Percentiles rank a stretch among this genome's conserved stretches.
phyloP scores from a whole-genome alignment of 1,140 invertebrate genomes.

The Neodiprion lecontei region DNA sequence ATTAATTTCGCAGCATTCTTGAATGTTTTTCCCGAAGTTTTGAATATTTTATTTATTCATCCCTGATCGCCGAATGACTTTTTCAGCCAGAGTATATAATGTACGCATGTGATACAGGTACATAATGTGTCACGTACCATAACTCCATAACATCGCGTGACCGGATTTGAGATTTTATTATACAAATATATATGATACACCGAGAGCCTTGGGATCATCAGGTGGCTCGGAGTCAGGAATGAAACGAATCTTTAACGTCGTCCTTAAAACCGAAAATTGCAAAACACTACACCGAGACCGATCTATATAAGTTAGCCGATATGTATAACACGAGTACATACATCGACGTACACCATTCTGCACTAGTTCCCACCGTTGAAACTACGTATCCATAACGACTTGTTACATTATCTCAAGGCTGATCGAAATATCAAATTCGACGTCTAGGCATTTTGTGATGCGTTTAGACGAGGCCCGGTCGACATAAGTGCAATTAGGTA shows the following conservation, averaged over 20 bases:
- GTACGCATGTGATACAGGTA: too few relatives aligned
- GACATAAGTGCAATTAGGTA: not conserved
- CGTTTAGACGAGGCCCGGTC: not conserved
- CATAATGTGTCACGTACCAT: too few relatives aligned
- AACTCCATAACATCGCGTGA: too few relatives aligned
- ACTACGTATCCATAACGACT: not conserved
- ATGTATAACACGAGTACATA: not conserved
- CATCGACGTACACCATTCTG: not conserved
- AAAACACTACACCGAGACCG: not conserved
- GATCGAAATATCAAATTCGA: not conserved
- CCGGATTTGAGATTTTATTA: too few relatives aligned
- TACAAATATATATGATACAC: too few relatives aligned
- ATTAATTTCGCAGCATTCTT: too few relatives aligned
- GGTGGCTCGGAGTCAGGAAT: not conserved
- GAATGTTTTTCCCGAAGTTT: too few relatives aligned
- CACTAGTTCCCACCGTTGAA: not conserved
- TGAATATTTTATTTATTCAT: too few relatives aligned
- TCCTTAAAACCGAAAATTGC: not conserved
- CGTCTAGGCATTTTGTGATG: not conserved
- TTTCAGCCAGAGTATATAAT: too few relatives aligned
- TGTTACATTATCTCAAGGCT: not conserved
- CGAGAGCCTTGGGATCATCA: not conserved
- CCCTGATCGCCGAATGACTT: too few relatives aligned
- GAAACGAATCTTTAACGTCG: not conserved
- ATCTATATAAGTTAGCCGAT: not conserved